Evolutionary conservation across 2,888 invertebrate species (phyloP).

Genomic region (Zonitis immaculata): DNA sequence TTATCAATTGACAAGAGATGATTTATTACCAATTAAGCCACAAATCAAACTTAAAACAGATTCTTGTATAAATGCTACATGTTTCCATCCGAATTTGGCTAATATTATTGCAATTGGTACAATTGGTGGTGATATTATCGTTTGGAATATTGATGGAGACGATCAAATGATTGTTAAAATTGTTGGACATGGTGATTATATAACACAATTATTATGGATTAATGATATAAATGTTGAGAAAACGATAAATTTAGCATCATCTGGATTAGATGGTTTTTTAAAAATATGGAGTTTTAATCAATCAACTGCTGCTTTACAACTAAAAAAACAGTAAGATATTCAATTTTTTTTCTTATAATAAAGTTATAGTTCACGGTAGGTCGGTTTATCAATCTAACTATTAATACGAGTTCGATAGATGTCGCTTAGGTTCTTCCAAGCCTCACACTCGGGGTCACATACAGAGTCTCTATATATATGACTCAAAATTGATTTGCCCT

Average conservation of each 20-base stretch:
- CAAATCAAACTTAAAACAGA: conserved; percentile 38
- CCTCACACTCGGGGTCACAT: conserved; percentile 47
- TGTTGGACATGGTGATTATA: conserved; percentile 39
- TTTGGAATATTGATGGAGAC: conserved; percentile 43
- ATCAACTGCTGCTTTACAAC: conserved; percentile 16
- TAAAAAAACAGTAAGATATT: conserved; percentile 30
- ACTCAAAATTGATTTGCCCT: conserved; percentile 39
- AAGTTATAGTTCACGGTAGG: conserved; percentile 20
- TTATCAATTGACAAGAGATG: conserved; percentile 39
- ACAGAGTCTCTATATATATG: conserved; percentile 43
- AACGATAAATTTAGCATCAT: conserved; percentile 35
- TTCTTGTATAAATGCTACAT: conserved; percentile 48
- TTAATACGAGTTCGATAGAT: conserved; percentile 12
- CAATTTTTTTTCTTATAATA: not conserved
- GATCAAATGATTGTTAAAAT: conserved; percentile 32
- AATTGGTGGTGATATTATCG: conserved; percentile 28
- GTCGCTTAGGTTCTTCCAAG: conserved; percentile 38
- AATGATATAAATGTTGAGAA: conserved; percentile 37
- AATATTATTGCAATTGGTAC: conserved; percentile 50
- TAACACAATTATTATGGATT: conserved; percentile 44
- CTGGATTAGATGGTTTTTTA: conserved; percentile 41
- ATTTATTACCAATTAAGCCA: conserved; percentile 35
- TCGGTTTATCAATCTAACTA: conserved; percentile 11
- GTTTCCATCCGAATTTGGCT: conserved; percentile 51
- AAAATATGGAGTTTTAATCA: conserved; percentile 41